Evolutionary conservation across 2,797 vertebrate species (phyloP), one percentile per base, ranked within the genome.

Genomic region (Pogoniulus pusillus): DNA sequence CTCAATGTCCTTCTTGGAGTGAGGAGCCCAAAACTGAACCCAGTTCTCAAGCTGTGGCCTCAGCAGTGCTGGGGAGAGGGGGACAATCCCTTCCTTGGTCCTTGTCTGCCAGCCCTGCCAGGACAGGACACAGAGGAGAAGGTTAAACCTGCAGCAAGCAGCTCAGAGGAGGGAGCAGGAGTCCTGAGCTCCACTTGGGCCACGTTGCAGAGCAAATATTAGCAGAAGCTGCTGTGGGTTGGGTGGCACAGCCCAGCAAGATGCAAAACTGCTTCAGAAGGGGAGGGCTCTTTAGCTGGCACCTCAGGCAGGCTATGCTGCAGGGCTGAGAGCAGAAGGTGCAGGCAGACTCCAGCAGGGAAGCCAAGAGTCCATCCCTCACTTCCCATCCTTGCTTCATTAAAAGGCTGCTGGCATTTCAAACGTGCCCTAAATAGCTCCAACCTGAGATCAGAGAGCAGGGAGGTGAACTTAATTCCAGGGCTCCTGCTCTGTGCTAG

Each of bases 401-500:
- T 5, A 12, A 16, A 35, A 37, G 60, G 80, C n/a, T 2, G 5
- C 27, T 34, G 49, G 4, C 23, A 16, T 74, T 17, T 47, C 26
- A 26, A 24, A 45, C 0, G 0, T 2, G 65, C 26, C 88, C 77
- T 13, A 49, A 54, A 75, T 3, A 64, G 79, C 85, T 79, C 27
- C 0, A 6, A 15, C 4, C 74, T 30, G 75, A 29, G 37, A 3
- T 35, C n/a, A 47, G 47, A 17, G 47, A 3, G 6, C 1, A 6
- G 58, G 60, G 63, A 72, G 59, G 24, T 16, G 49, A 8, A 3
- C 1, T 2, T 16, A 26, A 37, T 7, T 6, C 53, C 5, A 16
- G 43, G 30, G 72, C 17, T 58, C 43, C 60, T 10, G 30, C 2
- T 15, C 39, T 3, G 7, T 16, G 63, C 20, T 4, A 4, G 23